Evolutionary conservation across 2,113 vertebrate genomes (phyloP).

Genomic region (Centropristis striata): DNA sequence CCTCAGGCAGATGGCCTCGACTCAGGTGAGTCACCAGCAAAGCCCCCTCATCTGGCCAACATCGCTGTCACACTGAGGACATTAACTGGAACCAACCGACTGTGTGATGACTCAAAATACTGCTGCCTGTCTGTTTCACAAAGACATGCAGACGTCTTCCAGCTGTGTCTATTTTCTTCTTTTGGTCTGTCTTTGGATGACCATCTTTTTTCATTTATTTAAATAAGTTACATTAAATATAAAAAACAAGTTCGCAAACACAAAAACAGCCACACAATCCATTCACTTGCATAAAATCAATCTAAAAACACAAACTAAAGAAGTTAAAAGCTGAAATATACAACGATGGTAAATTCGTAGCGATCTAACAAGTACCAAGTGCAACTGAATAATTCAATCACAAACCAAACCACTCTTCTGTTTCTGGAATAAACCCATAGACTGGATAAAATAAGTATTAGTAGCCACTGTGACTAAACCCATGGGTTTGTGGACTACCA

Average conservation of each 20-base stretch:
- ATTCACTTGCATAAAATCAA: neutral
- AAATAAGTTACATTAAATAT: neutral
- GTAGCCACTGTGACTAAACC: too few relatives aligned
- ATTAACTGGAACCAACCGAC: conserved; percentile 56
- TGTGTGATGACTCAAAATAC: conserved; percentile 58
- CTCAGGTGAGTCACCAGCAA: conserved; percentile 71
- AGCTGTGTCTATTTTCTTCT: neutral
- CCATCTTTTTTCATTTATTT: neutral
- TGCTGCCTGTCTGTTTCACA: conserved; percentile 8
- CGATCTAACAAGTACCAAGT: neutral
- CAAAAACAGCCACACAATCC: neutral
- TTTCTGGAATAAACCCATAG: neutral
- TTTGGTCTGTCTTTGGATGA: neutral
- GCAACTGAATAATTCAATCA: neutral
- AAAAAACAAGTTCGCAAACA: neutral
- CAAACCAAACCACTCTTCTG: neutral
- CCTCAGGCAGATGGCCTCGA: conserved; percentile 47
- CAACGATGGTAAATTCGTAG: too few relatives aligned
- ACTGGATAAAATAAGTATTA: too few relatives aligned
- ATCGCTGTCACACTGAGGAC: conserved; percentile 51
- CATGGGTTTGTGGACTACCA: too few relatives aligned
- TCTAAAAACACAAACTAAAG: neutral
- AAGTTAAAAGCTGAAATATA: neutral
- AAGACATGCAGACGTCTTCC: conserved; percentile 14
- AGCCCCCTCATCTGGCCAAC: conserved; percentile 57